Evolutionary conservation across 2,797 vertebrate genomes (phyloP).

Genomic region (Poeciliopsis infans): DNA sequence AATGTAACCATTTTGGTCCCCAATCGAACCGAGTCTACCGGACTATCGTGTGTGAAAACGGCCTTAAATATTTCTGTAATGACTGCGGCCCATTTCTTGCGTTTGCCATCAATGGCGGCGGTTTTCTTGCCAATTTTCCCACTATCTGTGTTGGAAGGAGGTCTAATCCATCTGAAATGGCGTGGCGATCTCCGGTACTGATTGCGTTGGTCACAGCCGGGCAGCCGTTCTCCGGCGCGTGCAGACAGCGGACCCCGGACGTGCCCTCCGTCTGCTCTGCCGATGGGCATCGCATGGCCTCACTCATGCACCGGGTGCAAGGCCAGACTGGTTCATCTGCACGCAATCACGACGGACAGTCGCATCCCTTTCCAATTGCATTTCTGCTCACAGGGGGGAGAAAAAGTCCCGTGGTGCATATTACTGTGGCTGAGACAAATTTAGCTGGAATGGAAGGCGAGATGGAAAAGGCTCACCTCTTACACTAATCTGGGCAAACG

Average conservation of each 20-base stretch:
- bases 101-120: conserved; percentile 38
- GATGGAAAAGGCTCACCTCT: conserved; percentile 68
- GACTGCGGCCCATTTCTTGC: conserved; percentile 47
- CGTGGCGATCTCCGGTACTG: conserved; percentile 41
- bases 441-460: conserved; percentile 67
- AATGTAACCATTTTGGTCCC: no score
- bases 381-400: conserved; percentile 51
- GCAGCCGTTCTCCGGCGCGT: conserved; percentile 36
- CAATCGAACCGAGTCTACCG: no score
- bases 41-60: no score
- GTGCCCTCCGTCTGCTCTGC: conserved; percentile 38
- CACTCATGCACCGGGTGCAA: conserved; percentile 49
- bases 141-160: conserved; percentile 35
- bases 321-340: conserved; percentile 70
- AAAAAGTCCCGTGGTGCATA: conserved; percentile 59
- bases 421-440: conserved; percentile 72
- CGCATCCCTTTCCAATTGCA: conserved; percentile 70
- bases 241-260: conserved; percentile 36
- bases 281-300: conserved; percentile 52
- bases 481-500: conserved; percentile 67
- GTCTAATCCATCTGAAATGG: conserved; percentile 62
- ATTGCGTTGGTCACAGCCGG: conserved; percentile 67
- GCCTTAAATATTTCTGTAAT: conserved; percentile 46
- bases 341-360: conserved; percentile 68
- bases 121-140: conserved; percentile 48